These are phyloP conservation scores for Catamblyrhynchus diadema DNA, from an alignment of 2,797 vertebrate species.

Conservation along the genomic window DNA sequence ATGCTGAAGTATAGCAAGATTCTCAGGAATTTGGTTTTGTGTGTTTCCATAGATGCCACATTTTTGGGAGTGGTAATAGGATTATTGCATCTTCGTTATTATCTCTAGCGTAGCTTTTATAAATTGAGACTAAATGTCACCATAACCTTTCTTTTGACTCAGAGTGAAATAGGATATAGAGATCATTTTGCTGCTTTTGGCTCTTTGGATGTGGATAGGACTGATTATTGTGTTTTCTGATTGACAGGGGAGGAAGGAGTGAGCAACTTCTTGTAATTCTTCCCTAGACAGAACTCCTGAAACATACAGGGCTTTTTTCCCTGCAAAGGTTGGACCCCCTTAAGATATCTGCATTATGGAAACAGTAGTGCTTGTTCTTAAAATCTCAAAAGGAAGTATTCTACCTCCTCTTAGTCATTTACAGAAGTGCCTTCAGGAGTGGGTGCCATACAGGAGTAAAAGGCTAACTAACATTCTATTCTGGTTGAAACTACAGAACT, in stretches of 20 bases:
- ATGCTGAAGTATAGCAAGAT: not conserved
- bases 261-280: not conserved
- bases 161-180: not conserved
- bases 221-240: not conserved
- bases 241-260: not conserved
- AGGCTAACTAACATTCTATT: not conserved
- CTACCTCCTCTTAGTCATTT: slow-evolving; percentile 4
- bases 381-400: not conserved
- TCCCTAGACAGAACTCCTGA: not conserved
- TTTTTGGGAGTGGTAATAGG: not conserved
- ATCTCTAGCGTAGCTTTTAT: not conserved
- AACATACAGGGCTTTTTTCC: not conserved
- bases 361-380: not conserved
- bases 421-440: slow-evolving; percentile 38
- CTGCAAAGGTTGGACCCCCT: not conserved
- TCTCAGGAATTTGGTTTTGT: not conserved
- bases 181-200: not conserved
- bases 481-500: not conserved
- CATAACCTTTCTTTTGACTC: not conserved
- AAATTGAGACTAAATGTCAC: not conserved
- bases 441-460: not conserved
- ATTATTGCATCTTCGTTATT: not conserved
- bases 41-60: not conserved
- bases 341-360: not conserved
- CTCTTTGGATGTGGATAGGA: not conserved